Percentiles rank a stretch among this genome's conserved stretches.
These are phyloP conservation scores for Regulus satrapa DNA, from an alignment of 2,113 vertebrate genomes.

Conservation along the genomic window DNA sequence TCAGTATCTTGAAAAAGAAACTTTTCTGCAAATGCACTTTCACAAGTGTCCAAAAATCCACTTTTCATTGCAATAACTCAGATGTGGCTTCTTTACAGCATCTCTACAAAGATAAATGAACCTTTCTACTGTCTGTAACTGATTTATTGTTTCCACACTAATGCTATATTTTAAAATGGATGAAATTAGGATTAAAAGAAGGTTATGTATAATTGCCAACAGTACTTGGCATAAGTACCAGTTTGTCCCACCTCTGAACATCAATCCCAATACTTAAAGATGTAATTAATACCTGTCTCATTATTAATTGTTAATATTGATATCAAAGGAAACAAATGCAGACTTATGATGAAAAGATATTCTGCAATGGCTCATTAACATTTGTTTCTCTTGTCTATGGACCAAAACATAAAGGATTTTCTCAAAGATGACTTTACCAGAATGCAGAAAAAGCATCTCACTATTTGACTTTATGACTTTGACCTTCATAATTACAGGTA, in stretches of 20 bases:
- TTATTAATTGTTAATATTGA: conserved; percentile 8
- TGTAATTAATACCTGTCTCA: neutral
- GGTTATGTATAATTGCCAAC: conserved; percentile 16
- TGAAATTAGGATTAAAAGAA: conserved; percentile 35
- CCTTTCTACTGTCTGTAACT: neutral
- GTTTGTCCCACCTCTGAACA: neutral
- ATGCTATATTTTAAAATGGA: neutral
- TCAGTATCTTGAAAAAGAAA: neutral
- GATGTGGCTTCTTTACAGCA: neutral
- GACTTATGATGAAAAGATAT: neutral
- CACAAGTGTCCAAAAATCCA: neutral
- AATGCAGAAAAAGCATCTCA: neutral
- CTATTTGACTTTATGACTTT: neutral
- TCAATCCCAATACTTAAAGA: conserved; percentile 23
- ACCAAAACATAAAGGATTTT: neutral
- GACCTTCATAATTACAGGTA: neutral
- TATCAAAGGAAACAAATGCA: neutral
- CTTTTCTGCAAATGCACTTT: neutral
- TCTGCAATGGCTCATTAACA: neutral
- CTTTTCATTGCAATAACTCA: neutral
- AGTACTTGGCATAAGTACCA: neutral
- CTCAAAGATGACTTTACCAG: neutral
- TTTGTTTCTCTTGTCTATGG: neutral
- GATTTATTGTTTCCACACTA: conserved; percentile 21
- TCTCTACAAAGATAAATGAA: conserved; percentile 17